Evolutionary conservation across 2,888 invertebrate genomes (phyloP).

Genomic region (Spodoptera littoralis): DNA sequence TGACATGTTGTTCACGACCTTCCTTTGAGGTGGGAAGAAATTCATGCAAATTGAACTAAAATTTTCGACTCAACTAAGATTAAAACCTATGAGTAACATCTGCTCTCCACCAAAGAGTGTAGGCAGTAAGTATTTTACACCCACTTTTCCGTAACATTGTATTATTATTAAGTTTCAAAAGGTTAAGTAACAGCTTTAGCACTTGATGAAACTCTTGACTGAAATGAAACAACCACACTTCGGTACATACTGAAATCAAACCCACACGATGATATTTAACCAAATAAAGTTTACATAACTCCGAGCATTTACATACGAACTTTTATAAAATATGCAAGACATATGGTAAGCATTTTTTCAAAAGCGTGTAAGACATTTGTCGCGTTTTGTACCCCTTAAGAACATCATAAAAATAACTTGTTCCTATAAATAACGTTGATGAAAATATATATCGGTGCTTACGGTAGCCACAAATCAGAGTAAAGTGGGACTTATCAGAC

Average conservation of each 20-base stretch:
- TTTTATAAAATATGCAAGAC: slow-evolving; percentile 64
- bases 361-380: slow-evolving; percentile 71
- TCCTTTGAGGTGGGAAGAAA: too few species aligned
- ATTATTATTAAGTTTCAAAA: too few species aligned
- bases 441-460: slow-evolving; percentile 75
- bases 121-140: too few species aligned
- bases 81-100: too few species aligned
- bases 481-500: slow-evolving; percentile 68
- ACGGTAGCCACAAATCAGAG: slow-evolving; percentile 75
- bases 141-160: too few species aligned
- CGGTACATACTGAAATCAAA: too few species aligned
- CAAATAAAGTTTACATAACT: slow-evolving; percentile 9
- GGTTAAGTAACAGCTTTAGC: too few species aligned
- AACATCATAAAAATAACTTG: slow-evolving; percentile 77
- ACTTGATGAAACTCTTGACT: too few species aligned
- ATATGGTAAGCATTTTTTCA: slow-evolving; percentile 75
- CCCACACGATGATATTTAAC: neutral
- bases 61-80: too few species aligned
- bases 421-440: slow-evolving; percentile 78
- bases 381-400: slow-evolving; percentile 73
- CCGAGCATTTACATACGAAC: slow-evolving; percentile 17
- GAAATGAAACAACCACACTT: neutral
- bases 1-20: too few species aligned
- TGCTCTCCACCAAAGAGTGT: too few species aligned
- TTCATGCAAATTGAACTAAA: too few species aligned